These are phyloP conservation scores for Melanogrammus aeglefinus DNA, from an alignment of 2,797 vertebrate genomes.

Conservation along the genomic window DNA sequence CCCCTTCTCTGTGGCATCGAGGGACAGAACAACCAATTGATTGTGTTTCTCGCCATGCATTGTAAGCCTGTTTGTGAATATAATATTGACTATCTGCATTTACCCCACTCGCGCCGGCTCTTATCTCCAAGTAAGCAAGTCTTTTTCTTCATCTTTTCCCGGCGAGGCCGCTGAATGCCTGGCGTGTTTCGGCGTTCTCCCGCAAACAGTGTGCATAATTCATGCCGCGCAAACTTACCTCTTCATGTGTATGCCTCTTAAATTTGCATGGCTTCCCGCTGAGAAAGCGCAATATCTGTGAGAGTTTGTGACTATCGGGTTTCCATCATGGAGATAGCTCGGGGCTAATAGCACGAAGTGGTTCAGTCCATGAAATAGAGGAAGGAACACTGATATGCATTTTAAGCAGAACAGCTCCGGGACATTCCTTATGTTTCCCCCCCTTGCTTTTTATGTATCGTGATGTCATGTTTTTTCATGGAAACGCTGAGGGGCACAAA, in stretches of 20 bases:
- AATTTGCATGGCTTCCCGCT: conserved; percentile 33
- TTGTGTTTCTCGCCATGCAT: conserved; percentile 14
- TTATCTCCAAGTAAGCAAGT: conserved; percentile 52
- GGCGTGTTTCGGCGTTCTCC: conserved; percentile 28
- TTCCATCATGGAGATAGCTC: conserved; percentile 50
- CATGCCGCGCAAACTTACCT: conserved; percentile 55
- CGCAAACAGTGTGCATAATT: conserved; percentile 69
- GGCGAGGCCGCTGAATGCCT: too few relatives aligned
- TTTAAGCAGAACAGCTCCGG: conserved; percentile 48
- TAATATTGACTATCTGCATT: conserved; percentile 28
- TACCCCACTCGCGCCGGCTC: conserved; percentile 29
- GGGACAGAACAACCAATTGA: conserved; percentile 23
- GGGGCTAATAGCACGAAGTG: conserved; percentile 57
- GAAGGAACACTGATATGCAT: conserved; percentile 46
- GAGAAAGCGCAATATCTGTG: conserved; percentile 27
- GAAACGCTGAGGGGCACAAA: conserved; percentile 48
- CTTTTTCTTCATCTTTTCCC: conserved; percentile 26
- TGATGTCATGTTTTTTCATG: conserved; percentile 38
- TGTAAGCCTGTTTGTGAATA: conserved; percentile 33
- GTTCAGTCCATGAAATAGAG: conserved; percentile 47
- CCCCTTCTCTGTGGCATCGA: background rate
- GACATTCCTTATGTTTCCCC: conserved; percentile 33
- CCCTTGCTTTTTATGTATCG: background rate
- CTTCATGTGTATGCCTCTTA: conserved; percentile 57
- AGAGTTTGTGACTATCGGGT: conserved; percentile 36